These are phyloP conservation scores for Ditylenchus weischeri DNA, from an alignment of 2,888 invertebrate species.

Conservation along the genomic window DNA sequence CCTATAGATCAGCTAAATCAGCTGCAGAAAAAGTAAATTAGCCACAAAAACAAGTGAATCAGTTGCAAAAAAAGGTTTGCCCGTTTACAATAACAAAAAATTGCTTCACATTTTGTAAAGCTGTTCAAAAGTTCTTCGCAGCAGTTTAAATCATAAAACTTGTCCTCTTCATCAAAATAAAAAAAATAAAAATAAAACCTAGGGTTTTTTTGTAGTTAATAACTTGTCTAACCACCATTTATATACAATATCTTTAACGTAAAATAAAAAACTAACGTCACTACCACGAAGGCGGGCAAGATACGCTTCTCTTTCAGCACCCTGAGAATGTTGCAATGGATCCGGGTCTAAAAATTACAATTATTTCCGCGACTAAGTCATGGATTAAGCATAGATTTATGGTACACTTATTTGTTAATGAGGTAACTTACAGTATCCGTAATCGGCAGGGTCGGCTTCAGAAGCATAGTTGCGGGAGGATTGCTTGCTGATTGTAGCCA, in stretches of 20 bases:
- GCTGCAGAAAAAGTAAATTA: too few species aligned
- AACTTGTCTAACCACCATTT: too few species aligned
- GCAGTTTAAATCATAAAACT: too few species aligned
- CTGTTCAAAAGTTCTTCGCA: too few species aligned
- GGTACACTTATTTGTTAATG: background rate
- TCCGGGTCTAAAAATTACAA: conserved; percentile 65
- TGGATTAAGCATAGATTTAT: background rate
- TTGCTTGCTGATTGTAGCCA: background rate
- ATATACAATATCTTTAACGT: background rate
- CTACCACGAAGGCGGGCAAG: conserved; percentile 81
- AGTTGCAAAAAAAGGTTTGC: too few species aligned
- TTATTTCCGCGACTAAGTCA: background rate
- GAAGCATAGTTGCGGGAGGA: conserved; percentile 4
- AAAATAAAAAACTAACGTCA: conserved; percentile 65
- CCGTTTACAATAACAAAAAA: too few species aligned
- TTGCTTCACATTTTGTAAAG: too few species aligned
- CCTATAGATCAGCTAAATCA: too few species aligned
- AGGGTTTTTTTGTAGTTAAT: too few species aligned
- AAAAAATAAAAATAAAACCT: background rate
- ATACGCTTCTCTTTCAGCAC: conserved; percentile 83
- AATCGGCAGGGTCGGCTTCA: conserved; percentile 55
- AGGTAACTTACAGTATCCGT: conserved; percentile 45
- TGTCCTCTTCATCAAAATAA: too few species aligned
- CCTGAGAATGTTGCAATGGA: conserved; percentile 86
- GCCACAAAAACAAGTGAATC: too few species aligned